A percentile compares a stretch with the other conserved stretches of the same genome.
Evolutionary conservation across 1,140 invertebrate species (phyloP).

Genomic region (Apis mellifera): Amel_HAv3.1 CM009933.2:12257001-12257500

Average conservation of each 20-base stretch:
- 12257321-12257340: too few species aligned
- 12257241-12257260: slow-evolving; percentile 35
- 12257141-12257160: slow-evolving; percentile 55
- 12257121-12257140: slow-evolving; percentile 52
- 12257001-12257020: neutral
- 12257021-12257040: neutral
- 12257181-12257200: slow-evolving; percentile 59
- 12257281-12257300: slow-evolving; percentile 35
- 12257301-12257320: slow-evolving; percentile 45
- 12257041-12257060: neutral
- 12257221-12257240: slow-evolving; percentile 56
- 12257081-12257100: slow-evolving; percentile 36
- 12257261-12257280: slow-evolving; percentile 53
- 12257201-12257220: slow-evolving; percentile 49
- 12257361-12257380: too few species aligned
- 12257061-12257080: neutral
- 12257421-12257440: too few species aligned
- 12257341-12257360: neutral
- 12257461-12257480: too few species aligned
- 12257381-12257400: too few species aligned
- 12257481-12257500: too few species aligned
- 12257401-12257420: too few species aligned
- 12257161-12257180: slow-evolving; percentile 57
- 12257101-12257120: slow-evolving; percentile 20
- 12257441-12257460: too few species aligned